These are phyloP conservation scores for Cryptocephalus primarius DNA, from an alignment of 2,888 invertebrate genomes.

Conservation along the genomic window DNA sequence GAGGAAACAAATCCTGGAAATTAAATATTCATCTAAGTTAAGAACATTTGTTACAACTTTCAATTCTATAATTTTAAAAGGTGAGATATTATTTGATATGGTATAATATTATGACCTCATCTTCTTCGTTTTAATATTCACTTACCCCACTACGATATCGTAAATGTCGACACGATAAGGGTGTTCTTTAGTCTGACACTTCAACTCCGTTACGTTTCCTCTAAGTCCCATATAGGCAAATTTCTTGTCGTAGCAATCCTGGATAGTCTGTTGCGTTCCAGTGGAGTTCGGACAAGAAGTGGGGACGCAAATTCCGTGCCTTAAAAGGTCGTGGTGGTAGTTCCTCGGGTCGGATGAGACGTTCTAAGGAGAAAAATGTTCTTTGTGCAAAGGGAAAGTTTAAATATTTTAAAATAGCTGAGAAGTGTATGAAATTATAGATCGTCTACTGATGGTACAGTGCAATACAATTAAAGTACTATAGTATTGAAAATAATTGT, in stretches of 20 bases:
- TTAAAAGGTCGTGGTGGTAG: conserved; percentile 12
- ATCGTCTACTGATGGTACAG: no score
- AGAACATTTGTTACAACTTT: no score
- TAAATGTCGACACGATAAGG: conserved; percentile 12
- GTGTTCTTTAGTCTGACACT: conserved; percentile 7
- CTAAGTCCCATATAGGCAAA: conserved; percentile 7
- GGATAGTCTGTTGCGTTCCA: conserved; percentile 3
- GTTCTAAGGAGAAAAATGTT: conserved; percentile 1
- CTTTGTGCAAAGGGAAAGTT: neutral
- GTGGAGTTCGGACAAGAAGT: conserved; percentile 11
- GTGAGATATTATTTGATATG: no score
- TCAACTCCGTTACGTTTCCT: conserved; percentile 7
- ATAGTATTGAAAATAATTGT: no score
- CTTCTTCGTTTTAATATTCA: neutral
- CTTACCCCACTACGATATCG: conserved; percentile 16
- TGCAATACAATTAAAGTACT: no score
- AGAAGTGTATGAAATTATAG: no score
- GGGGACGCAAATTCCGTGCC: conserved; percentile 12
- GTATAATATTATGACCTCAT: no score
- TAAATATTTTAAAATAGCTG: neutral
- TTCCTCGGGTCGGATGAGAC: conserved; percentile 4
- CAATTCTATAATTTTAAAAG: no score
- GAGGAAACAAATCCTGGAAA: conserved; percentile 11
- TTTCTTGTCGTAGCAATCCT: conserved; percentile 12
- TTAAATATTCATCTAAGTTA: neutral